phyloP scores from a whole-genome alignment of 2,113 vertebrate species.

The Lagenorhynchus albirostris region DNA sequence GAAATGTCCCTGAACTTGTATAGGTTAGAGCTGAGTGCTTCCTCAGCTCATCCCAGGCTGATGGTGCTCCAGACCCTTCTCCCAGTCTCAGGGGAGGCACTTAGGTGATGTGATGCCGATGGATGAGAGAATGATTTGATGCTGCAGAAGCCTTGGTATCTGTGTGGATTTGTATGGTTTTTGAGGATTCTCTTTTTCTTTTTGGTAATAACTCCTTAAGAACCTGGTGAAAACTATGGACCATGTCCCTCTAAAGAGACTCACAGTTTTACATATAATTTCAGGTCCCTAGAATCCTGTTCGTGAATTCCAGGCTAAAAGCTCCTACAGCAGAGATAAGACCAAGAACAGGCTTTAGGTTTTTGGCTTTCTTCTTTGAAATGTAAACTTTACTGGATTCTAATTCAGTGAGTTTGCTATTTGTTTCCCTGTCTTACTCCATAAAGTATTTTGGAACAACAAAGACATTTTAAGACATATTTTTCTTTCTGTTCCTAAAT shows the following conservation, averaged over 20 bases:
- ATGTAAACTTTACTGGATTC: neutral
- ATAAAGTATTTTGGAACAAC: neutral
- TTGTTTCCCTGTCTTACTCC: neutral
- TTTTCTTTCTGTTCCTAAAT: neutral
- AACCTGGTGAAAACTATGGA: neutral
- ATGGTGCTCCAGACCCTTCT: neutral
- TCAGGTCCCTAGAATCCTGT: neutral
- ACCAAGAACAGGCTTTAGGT: neutral
- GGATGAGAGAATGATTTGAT: neutral
- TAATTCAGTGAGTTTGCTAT: neutral
- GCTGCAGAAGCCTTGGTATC: neutral
- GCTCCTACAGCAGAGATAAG: neutral
- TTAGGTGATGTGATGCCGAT: neutral
- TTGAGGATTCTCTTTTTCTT: neutral
- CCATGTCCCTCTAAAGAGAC: neutral
- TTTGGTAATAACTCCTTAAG: neutral
- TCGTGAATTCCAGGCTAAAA: neutral
- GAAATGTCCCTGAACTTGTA: neutral
- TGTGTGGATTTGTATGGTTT: neutral
- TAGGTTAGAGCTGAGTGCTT: neutral
- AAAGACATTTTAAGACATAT: neutral
- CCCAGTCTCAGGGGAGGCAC: neutral
- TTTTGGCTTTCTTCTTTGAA: constrained; percentile 13
- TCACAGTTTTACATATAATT: neutral
- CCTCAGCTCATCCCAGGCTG: neutral